Evolutionary conservation across 2,888 invertebrate genomes (phyloP), one percentile per base, ranked within the genome.

Genomic region (Habrosyne pyritoides): DNA sequence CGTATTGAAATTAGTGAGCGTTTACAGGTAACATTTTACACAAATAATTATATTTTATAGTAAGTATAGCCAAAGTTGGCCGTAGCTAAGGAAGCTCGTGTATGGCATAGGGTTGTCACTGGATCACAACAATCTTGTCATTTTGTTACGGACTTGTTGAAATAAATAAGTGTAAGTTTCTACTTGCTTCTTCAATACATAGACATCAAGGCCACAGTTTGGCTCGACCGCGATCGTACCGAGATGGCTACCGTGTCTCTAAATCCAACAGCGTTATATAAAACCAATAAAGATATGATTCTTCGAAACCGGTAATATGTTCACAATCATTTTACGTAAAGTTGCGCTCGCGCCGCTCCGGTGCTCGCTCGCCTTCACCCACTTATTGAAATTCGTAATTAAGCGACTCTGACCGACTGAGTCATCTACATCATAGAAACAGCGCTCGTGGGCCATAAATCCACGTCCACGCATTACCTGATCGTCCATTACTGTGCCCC

Each of bases 331-430:
- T 70, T 68, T 65, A 67, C 64, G 67, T 64, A 64, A 69, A 62
- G 62, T 49, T 53, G 12, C 51, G 24, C 50, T 36, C 51, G 36
- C 30, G 53, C 52, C 21, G 49, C 42, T 3, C 30, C 10, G 28
- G 10, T 47, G 64, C 68, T 62, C 60, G 84, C 59, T 84, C 73
- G 77, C 87, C 87, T 87, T 87, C 86, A 86, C 87, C 85, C 73
- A 86, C 83, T 73, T 84, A 75, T 71, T 67, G 64, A 76, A 74
- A 74, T 69, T 67, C 56, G 63, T 66, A 67, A 69, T 71, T 63
- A 73, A 67, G 59, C 65, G 56, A 33, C n/a, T 33, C 33, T 33
- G 33, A 60, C 28, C 47, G 52, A 52, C 58, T 72, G 73, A 77
- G 59, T 73, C 77, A 75, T 66, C 69, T 14, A 50, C 21, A 28